Evolutionary conservation across 2,888 invertebrate species (phyloP).

Genomic region (Drosophila cognata): DNA sequence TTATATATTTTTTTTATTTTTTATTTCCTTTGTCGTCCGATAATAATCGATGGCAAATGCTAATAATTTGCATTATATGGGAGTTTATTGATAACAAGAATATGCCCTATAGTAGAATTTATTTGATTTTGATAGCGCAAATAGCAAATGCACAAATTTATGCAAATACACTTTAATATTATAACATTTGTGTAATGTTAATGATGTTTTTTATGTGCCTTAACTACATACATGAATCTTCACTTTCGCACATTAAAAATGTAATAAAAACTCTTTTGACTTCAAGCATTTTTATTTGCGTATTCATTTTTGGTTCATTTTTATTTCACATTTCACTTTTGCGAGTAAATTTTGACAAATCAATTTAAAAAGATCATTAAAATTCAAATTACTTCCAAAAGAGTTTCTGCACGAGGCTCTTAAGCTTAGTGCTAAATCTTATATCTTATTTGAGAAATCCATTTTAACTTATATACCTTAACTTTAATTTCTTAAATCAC

Average conservation of each 20-base stretch:
- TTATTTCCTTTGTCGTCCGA: slow-evolving; percentile 26
- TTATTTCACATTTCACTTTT: slow-evolving; percentile 60
- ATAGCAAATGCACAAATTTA: slow-evolving; percentile 13
- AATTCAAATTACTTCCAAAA: slow-evolving; percentile 4
- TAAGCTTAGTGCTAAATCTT: not conserved
- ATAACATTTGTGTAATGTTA: slow-evolving; percentile 16
- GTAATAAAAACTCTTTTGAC: slow-evolving; percentile 32
- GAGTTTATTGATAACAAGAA: not conserved
- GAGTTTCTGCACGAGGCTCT: not conserved
- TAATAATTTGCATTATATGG: slow-evolving; percentile 28
- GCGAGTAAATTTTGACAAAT: not conserved
- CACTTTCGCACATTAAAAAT: slow-evolving; percentile 66
- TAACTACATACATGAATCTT: slow-evolving; percentile 22
- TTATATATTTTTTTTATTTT: not conserved
- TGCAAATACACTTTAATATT: not conserved
- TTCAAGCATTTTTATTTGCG: slow-evolving; percentile 53
- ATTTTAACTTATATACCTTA: not conserved
- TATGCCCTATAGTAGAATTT: not conserved
- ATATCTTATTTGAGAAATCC: not conserved
- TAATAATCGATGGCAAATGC: slow-evolving; percentile 15
- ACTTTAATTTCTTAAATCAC: not conserved
- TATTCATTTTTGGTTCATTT: slow-evolving; percentile 38
- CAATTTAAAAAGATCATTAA: not conserved
- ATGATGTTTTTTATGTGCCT: slow-evolving; percentile 22
- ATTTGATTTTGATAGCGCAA: slow-evolving; percentile 9